A percentile compares a stretch with the other conserved stretches of the same genome.
phyloP scores from a whole-genome alignment of 2,113 vertebrate genomes.

The Grallaria varia region DNA sequence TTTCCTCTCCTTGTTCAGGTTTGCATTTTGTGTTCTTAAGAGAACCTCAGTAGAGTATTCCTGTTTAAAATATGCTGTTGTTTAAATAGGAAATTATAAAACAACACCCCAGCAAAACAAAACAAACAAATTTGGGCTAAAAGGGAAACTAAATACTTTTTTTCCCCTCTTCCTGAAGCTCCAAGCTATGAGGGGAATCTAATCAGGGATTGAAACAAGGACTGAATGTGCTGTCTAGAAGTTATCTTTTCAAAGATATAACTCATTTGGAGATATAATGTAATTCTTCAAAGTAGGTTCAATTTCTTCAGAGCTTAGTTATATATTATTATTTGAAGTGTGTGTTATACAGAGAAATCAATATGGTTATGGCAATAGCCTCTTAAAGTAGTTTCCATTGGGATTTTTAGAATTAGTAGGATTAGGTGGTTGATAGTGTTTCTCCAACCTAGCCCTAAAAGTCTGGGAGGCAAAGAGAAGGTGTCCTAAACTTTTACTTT shows the following conservation, averaged over 20 bases:
- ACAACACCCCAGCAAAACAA: background rate
- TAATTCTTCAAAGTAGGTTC: background rate
- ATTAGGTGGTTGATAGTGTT: fast-evolving
- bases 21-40: background rate
- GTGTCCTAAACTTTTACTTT: background rate
- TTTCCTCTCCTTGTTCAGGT: background rate
- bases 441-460: background rate
- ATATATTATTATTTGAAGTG: background rate
- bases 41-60: background rate
- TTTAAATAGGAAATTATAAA: background rate
- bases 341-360: background rate
- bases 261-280: background rate
- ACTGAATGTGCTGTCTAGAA: background rate
- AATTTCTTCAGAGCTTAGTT: background rate
- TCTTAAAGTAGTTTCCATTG: background rate
- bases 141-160: background rate
- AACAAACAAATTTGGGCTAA: background rate
- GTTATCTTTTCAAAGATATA: background rate
- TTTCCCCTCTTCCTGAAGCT: background rate
- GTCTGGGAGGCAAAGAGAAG: background rate
- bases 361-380: background rate
- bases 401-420: background rate
- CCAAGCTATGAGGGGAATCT: background rate
- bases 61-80: background rate
- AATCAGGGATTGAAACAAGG: background rate